A percentile compares a stretch with the other conserved stretches of the same genome.
Conservation (phyloP, 2,888 invertebrate genomes). For the Arrhopalites spinosus region DNA sequence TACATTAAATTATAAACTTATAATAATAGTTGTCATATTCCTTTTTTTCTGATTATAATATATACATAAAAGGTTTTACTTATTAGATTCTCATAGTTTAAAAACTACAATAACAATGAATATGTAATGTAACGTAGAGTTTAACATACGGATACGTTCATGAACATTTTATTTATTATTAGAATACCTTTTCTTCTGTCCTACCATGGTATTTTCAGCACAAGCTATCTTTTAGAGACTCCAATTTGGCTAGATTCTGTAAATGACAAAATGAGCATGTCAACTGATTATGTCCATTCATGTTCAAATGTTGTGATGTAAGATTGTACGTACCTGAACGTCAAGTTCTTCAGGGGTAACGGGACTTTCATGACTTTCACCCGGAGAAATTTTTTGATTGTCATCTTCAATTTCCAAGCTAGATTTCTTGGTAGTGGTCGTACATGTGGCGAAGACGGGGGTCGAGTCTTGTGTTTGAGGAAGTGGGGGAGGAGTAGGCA, state of each 20-base stretch:
- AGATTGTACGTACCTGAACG: conserved; percentile 72
- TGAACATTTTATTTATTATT: neutral
- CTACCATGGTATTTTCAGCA: neutral
- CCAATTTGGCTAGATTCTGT: conserved; percentile 79
- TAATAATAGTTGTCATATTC: no score
- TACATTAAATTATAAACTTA: no score
- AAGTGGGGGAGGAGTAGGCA: conserved; percentile 37
- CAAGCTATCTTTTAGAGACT: conserved; percentile 88
- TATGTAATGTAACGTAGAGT: neutral
- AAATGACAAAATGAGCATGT: no score
- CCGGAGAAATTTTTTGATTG: conserved; percentile 38
- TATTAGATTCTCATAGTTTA: no score
- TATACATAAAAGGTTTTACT: no score
- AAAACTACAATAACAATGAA: neutral
- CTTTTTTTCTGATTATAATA: no score
- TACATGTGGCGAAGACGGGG: conserved; percentile 40
- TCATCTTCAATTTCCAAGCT: conserved; percentile 53
- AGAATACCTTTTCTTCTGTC: neutral
- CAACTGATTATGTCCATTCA: no score
- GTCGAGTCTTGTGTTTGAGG: conserved; percentile 46
- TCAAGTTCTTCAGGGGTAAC: conserved; percentile 81
- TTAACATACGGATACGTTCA: neutral
- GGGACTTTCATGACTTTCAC: conserved; percentile 53
- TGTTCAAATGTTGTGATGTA: no score
- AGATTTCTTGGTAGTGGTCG: conserved; percentile 38